Conservation (phyloP, 2,797 vertebrate genomes). For the Poecilia gillii region DNA sequence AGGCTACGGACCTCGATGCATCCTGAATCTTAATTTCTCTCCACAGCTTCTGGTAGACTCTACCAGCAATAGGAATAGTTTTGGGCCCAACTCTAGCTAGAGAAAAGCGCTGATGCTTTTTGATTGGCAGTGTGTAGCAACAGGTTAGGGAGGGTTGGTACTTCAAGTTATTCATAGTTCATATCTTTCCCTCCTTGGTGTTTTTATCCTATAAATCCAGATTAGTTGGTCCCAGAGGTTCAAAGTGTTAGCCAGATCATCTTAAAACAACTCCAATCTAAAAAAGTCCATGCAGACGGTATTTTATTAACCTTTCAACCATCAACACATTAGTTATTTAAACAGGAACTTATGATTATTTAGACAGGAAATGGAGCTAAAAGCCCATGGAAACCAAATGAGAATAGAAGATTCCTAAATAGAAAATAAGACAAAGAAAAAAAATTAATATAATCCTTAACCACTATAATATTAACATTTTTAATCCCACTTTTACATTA, state of each 20-base stretch:
- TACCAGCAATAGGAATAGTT: background rate
- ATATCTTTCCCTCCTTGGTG: background rate
- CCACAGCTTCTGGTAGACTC: background rate
- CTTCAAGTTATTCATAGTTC: background rate
- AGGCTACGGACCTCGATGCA: too few species aligned
- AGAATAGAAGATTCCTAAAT: background rate
- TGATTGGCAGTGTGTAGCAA: background rate
- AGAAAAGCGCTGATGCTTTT: background rate
- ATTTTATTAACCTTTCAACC: background rate
- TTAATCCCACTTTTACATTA: background rate
- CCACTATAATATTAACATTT: background rate
- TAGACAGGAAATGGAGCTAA: background rate
- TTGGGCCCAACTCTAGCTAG: background rate
- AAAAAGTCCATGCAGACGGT: background rate
- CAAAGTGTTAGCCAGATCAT: background rate
- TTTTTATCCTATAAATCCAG: background rate
- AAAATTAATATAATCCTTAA: background rate
- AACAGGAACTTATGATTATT: background rate
- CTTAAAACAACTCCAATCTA: background rate
- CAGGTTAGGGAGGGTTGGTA: background rate
- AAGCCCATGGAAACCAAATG: background rate
- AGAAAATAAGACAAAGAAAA: background rate
- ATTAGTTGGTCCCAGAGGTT: background rate
- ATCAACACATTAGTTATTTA: background rate
- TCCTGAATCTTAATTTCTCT: background rate